Percentiles rank a stretch among this genome's conserved stretches.
These are phyloP conservation scores for Parapristionchus giblindavisi DNA, from an alignment of 2,888 invertebrate species.

Conservation along the genomic window DNA sequence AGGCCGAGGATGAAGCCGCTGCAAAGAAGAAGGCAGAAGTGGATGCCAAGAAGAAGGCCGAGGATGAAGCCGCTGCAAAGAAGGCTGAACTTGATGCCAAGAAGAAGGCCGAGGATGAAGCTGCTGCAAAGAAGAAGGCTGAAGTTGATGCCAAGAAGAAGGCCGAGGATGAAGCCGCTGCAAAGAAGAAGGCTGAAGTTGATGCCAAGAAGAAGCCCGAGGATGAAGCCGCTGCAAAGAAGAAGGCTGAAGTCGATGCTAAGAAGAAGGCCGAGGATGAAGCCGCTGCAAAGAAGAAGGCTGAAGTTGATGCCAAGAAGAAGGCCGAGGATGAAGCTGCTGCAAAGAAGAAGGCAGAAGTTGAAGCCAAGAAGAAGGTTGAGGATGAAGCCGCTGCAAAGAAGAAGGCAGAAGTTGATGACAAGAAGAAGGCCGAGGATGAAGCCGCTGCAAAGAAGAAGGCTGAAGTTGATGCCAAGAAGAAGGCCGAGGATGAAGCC, in stretches of 20 bases:
- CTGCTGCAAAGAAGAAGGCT: slow-evolving; percentile 34
- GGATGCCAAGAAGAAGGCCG: slow-evolving; percentile 27
- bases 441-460: neutral
- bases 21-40: neutral
- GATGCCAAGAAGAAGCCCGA: slow-evolving; percentile 32
- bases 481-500: too few species aligned
- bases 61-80: too few species aligned
- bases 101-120: slow-evolving; percentile 37
- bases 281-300: slow-evolving; percentile 32
- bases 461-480: slow-evolving; percentile 17
- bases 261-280: slow-evolving; percentile 7
- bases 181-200: slow-evolving; percentile 25
- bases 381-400: neutral
- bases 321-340: neutral
- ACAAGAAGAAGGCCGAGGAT: neutral
- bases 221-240: too few species aligned
- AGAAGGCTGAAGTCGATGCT: slow-evolving; percentile 37
- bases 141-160: slow-evolving; percentile 37
- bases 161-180: slow-evolving; percentile 12
- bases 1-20: neutral
- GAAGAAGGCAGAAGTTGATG: slow-evolving; percentile 17
- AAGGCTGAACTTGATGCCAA: slow-evolving; percentile 32
- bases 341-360: neutral
- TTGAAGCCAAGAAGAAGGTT: slow-evolving; percentile 12
- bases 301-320: slow-evolving; percentile 9